phyloP scores from a whole-genome alignment of 2,797 vertebrate species.

The Limnodromus scolopaceus region DNA sequence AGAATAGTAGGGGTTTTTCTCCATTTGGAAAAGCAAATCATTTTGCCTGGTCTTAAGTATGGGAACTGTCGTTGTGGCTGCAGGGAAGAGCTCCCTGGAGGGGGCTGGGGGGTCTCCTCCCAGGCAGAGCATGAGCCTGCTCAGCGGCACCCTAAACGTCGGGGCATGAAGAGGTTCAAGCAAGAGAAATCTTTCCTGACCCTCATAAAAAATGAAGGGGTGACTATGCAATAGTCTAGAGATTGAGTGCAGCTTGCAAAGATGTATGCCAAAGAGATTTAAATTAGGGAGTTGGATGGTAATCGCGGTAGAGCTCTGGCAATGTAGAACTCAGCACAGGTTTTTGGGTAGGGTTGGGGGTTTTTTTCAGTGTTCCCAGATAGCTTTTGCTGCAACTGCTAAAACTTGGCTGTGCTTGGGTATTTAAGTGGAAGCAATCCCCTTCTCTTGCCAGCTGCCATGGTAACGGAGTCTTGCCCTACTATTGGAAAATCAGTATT shows the following conservation, averaged over 20 bases:
- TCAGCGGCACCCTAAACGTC: not conserved
- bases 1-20: slow-evolving; percentile 17
- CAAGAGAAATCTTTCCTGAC: not conserved
- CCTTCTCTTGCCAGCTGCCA: slow-evolving; percentile 44
- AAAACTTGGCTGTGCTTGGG: slow-evolving; percentile 49
- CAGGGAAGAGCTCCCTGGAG: slow-evolving; percentile 13
- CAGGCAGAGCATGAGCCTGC: not conserved
- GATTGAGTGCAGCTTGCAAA: not conserved
- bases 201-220: not conserved
- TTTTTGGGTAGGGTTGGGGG: not conserved
- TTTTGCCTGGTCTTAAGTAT: slow-evolving; percentile 8
- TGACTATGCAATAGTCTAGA: not conserved
- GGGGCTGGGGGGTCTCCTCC: not conserved
- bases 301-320: not conserved
- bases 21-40: slow-evolving; percentile 61
- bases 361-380: not conserved
- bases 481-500: not conserved
- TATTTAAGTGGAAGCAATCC: slow-evolving; percentile 36
- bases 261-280: not conserved
- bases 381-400: slow-evolving; percentile 40
- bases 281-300: not conserved
- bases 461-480: slow-evolving; percentile 35
- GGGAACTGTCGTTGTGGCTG: not conserved
- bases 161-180: not conserved
- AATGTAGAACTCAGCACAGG: not conserved